Evolutionary conservation across 2,113 vertebrate genomes (phyloP).

Genomic region (Puma concolor): DNA sequence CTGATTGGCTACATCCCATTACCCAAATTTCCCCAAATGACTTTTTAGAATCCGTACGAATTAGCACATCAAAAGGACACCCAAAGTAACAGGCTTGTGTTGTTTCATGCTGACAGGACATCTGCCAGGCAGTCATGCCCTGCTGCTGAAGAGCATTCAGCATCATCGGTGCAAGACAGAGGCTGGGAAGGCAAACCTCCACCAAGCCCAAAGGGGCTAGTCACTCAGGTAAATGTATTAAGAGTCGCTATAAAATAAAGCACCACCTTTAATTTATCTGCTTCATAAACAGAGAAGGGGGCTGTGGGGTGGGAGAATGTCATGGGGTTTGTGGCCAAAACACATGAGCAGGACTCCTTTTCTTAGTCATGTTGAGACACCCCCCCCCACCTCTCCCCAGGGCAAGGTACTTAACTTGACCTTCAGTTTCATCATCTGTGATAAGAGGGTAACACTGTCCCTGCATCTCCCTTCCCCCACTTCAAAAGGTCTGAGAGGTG

Average conservation of each 20-base stretch:
- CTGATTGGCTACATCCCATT: rapidly evolving
- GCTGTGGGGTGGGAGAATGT: not conserved
- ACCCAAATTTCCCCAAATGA: not conserved
- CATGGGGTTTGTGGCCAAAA: not conserved
- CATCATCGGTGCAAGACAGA: rapidly evolving
- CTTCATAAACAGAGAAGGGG: not conserved
- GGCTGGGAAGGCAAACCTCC: not conserved
- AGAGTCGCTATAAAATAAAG: not conserved
- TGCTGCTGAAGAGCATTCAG: not conserved
- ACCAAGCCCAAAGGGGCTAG: not conserved
- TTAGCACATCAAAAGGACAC: not conserved
- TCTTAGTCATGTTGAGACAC: not conserved
- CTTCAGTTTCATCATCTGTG: not conserved
- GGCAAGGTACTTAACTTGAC: not conserved
- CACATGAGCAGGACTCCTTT: not conserved
- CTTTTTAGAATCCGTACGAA: not conserved
- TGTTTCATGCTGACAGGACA: not conserved
- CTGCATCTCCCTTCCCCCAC: not conserved
- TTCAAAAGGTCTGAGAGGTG: not conserved
- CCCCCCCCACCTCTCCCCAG: not conserved
- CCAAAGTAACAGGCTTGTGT: not conserved
- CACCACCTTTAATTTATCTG: not conserved
- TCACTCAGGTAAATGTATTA: not conserved
- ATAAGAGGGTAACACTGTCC: not conserved
- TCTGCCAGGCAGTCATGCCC: too few species aligned